Conservation (phyloP, 2,113 vertebrate genomes). For the Antechinus stuartii region DNA sequence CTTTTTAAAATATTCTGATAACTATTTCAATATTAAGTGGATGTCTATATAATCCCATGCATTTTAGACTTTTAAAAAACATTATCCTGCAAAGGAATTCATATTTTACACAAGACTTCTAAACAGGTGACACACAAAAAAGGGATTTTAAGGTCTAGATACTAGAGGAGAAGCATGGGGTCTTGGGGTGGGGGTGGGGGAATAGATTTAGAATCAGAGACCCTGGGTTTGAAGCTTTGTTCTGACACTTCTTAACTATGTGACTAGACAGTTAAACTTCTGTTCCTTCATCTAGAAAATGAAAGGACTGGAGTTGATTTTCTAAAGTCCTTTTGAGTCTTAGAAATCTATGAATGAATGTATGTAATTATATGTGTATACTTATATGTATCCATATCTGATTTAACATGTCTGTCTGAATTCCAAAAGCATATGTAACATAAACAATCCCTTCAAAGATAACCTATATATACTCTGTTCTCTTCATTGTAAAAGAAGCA, state of each 20-base stretch:
- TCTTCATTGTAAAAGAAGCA: neutral
- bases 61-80: neutral
- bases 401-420: neutral
- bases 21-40: neutral
- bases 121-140: neutral
- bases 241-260: neutral
- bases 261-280: neutral
- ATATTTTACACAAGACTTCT: neutral
- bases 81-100: neutral
- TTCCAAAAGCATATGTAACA: neutral
- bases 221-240: neutral
- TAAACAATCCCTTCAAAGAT: neutral
- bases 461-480: neutral
- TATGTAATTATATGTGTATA: neutral
- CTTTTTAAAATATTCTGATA: neutral
- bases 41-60: neutral
- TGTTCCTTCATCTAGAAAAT: neutral
- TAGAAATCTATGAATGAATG: neutral
- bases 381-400: neutral
- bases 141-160: neutral
- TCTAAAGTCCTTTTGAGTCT: neutral
- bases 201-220: neutral
- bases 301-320: neutral
- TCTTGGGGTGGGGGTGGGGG: neutral
- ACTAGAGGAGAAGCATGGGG: neutral